Conservation (phyloP, 1,140 invertebrate genomes). For the Camponotus floridanus region DNA sequence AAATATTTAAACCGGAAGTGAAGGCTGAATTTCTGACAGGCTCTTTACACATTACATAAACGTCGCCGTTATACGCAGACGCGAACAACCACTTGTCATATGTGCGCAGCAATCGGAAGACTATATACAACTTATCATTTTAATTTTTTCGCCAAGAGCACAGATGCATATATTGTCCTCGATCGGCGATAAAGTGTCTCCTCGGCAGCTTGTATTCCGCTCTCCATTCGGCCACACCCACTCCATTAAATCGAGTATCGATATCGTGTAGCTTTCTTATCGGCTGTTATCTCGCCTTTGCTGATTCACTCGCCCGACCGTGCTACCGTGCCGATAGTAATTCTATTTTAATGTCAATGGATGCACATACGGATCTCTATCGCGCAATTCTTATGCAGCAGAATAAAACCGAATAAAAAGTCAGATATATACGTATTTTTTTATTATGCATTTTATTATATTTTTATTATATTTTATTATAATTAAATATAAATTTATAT, state of each 20-base stretch:
- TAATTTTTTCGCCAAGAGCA: constrained; percentile 39
- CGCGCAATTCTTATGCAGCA: neutral
- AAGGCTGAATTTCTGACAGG: too few species aligned
- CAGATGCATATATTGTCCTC: constrained; percentile 51
- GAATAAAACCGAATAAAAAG: neutral
- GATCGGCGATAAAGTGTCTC: constrained; percentile 33
- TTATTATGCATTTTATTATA: too few species aligned
- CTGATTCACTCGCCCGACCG: constrained; percentile 70
- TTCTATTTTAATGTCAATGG: constrained; percentile 64
- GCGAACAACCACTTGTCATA: neutral
- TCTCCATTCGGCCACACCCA: constrained; percentile 52
- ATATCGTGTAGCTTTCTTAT: constrained; percentile 69
- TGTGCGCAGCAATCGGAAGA: neutral
- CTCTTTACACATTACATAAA: constrained; percentile 5
- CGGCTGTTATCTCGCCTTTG: constrained; percentile 62
- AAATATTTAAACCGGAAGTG: neutral
- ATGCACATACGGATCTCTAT: neutral
- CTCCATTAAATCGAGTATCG: constrained; percentile 70
- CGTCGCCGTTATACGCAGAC: neutral
- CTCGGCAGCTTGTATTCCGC: constrained; percentile 54
- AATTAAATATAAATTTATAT: too few species aligned
- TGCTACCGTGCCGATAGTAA: constrained; percentile 71
- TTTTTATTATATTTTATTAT: too few species aligned
- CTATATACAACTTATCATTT: constrained; percentile 2
- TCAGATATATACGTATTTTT: too few species aligned